phyloP scores from a whole-genome alignment of 2,797 vertebrate genomes.

The Kryptopterus vitreolus region DNA sequence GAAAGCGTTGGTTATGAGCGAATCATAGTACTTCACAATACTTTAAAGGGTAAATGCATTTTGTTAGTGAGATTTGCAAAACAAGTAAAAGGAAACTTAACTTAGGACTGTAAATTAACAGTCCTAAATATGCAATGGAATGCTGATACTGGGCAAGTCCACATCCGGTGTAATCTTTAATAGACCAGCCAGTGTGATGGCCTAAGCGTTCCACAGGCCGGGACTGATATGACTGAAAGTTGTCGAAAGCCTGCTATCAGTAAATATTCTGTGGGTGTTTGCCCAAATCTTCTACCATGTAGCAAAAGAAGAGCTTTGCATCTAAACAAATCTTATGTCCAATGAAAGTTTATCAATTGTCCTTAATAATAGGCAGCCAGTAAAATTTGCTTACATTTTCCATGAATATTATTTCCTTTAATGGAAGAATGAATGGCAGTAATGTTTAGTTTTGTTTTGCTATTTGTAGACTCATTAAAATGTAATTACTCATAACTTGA shows the following conservation, averaged over 20 bases:
- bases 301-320: conserved; percentile 32
- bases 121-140: conserved; percentile 42
- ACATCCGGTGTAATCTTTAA: conserved; percentile 32
- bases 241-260: conserved; percentile 23
- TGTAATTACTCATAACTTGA: conserved; percentile 64
- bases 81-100: conserved; percentile 29
- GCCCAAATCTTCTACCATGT: conserved; percentile 53
- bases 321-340: conserved; percentile 42
- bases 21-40: conserved; percentile 50
- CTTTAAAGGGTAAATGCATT: conserved; percentile 62
- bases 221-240: conserved; percentile 33
- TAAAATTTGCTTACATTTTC: conserved; percentile 27
- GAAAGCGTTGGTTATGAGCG: conserved; percentile 51
- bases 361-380: conserved; percentile 22
- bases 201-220: conserved; percentile 19
- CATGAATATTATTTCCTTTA: conserved; percentile 19
- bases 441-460: conserved; percentile 52
- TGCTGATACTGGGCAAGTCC: conserved; percentile 49
- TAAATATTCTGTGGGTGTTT: conserved; percentile 23
- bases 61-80: conserved; percentile 51
- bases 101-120: too few relatives aligned
- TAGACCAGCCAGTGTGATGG: conserved; percentile 5
- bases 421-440: conserved; percentile 42
- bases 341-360: conserved; percentile 27
- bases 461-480: conserved; percentile 64